Base-by-base conservation (phyloP, 2,888 invertebrate species). In the Drosophila silvestris region DNA sequence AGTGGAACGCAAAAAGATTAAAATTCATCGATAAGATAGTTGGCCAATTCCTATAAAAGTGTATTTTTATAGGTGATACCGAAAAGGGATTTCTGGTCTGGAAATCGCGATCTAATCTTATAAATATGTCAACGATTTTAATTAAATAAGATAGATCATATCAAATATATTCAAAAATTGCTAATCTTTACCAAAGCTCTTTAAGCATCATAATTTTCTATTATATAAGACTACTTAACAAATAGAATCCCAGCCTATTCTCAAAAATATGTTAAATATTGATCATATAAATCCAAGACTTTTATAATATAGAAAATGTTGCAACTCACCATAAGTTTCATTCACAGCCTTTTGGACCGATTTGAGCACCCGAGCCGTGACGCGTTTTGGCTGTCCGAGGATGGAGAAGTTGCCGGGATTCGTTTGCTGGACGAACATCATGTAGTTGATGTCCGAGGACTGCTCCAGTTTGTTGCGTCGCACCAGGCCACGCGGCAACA, bases 311-410 rank as follows among this genome's bases (percentile, higher is more conserved):
- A 26, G 9, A 47, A 47, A 12, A 22, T 14, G 12, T 51, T 28
- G 28, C 5, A 57, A 93, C 94, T 94, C 91, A 94, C 94, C 93
- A 93, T 93, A 94, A 81, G 91, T 93, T 90, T 93, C 93, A 88
- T 91, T 93, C 91, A 93, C 93, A 91, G 93, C 94, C 81, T 83
- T 87, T 74, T 90, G 83, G 50, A 94, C 93, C 76, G 92, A 91
- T 57, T 92, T 88, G 63, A 91, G 83, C 81, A 92, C 92, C 73
- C 91, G 91, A 73, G 81, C 79, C 67, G 92, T 93, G 71, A 91
- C 93, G 58, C 91, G 89, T 58, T 92, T 92, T 73, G 94, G 94
- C 79, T 93, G 93, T 41, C 94, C 94, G 52, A 94, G 86, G 79
- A 94, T 93, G 81, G 93, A 93, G 78, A 93, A 93, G 79, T 93